Evolutionary conservation across 2,888 invertebrate genomes (phyloP).

Genomic region (Hydriomena furcata): DNA sequence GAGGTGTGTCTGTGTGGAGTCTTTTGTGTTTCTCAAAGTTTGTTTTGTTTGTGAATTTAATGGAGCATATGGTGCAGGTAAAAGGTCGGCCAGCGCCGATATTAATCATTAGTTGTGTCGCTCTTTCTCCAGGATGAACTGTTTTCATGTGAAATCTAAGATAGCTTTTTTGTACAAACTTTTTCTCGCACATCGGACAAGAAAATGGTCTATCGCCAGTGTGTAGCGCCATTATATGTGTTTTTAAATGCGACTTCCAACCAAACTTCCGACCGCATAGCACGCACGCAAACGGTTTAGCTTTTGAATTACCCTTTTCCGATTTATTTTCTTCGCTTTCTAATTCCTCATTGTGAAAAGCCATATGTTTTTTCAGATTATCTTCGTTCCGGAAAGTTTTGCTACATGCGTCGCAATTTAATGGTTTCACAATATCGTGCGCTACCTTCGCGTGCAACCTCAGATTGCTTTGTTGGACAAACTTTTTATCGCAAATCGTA

Average conservation of each 20-base stretch:
- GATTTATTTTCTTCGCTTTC: background rate
- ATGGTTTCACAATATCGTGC: background rate
- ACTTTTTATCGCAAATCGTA: constrained; percentile 39
- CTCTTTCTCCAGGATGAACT: constrained; percentile 1
- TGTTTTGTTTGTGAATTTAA: constrained; percentile 8
- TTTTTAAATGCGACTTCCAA: constrained; percentile 22
- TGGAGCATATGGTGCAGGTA: constrained; percentile 8
- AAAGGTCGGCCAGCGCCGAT: background rate
- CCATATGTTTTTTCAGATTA: constrained; percentile 2
- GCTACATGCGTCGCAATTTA: background rate
- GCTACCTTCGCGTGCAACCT: constrained; percentile 6
- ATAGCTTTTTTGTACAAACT: constrained; percentile 12
- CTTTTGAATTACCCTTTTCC: background rate
- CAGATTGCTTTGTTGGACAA: constrained; percentile 13
- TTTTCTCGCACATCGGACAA: constrained; percentile 44
- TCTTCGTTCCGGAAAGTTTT: background rate
- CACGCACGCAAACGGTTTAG: constrained; percentile 6
- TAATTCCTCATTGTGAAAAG: background rate
- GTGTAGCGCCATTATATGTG: constrained; percentile 34
- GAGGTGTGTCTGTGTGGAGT: constrained; percentile 10
- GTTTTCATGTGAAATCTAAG: constrained; percentile 10
- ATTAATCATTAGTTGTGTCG: background rate
- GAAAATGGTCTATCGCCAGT: constrained; percentile 45
- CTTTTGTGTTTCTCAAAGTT: constrained; percentile 10
- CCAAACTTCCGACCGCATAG: constrained; percentile 13